Base-by-base conservation (phyloP, 2,888 invertebrate species). In the Ashinkailepas kermadecensis region DNA sequence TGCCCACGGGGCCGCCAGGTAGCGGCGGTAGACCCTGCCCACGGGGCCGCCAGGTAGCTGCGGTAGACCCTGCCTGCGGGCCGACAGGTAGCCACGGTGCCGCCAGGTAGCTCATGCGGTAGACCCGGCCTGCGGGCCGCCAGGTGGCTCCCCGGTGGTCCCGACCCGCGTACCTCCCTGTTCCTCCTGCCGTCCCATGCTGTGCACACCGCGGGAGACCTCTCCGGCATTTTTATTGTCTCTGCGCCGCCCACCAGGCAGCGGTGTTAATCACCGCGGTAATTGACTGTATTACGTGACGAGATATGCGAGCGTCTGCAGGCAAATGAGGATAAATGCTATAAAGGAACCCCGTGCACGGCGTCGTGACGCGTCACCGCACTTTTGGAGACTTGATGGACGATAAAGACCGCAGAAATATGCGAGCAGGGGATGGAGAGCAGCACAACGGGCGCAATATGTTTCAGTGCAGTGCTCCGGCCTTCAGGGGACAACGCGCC, bases 141-240 rank as follows among this genome's bases (percentile, higher is more conserved):
- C 59, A 59, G 70, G 39, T 18, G 6, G 23, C 65, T n/a, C 65
- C 23, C 9, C 21, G 64, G 64, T 64, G 64, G 64, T 64, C 64
- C 23, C 59, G 59, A 15, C 59, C 59, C 59, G 59, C 39, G 39
- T 39, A 39, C 39, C 39, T 39, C 1, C 39, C 39, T 39, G 39
- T 4, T 39, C n/a, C 74, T 12, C 74, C 6, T 21, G 21, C 74
- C 56, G 74, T 39, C 39, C 39, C 39, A 39, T 39, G 39, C 39
- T 39, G 39, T 39, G 39, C 18, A 21, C 54, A 56, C 74, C 56
- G 18, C 74, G 54, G 74, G 74, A 74, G 21, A 4, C 10, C 56
- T 18, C 54, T 13, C 21, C 39, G 74, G 74, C 18, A 56, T 54
- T 74, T 70, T 74, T 74, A 74, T 74, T 74, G 74, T 74, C 74